A percentile compares a stretch with the other conserved stretches of the same genome.
phyloP scores from a whole-genome alignment of 2,113 vertebrate genomes.

The Aegotheles bennettii region DNA sequence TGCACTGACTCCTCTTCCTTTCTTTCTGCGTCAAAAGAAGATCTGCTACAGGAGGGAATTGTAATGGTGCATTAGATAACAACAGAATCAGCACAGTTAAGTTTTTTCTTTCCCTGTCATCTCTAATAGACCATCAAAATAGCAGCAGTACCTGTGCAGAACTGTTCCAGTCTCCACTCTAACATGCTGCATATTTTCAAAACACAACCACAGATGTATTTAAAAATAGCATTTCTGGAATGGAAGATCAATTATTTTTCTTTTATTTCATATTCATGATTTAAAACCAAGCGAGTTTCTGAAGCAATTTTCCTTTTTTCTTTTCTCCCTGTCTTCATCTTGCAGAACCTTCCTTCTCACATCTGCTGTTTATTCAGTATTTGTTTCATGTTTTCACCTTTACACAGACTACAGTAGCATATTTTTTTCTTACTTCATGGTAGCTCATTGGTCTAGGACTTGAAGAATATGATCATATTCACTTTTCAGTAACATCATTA shows the following conservation, averaged over 20 bases:
- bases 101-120: not conserved
- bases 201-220: not conserved
- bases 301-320: not conserved
- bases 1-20: not conserved
- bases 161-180: not conserved
- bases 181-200: not conserved
- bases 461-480: not conserved
- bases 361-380: not conserved
- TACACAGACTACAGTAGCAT: not conserved
- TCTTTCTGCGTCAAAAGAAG: not conserved
- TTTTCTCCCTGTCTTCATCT: not conserved
- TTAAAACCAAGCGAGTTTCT: not conserved
- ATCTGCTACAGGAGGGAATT: not conserved
- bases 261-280: not conserved
- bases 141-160: not conserved
- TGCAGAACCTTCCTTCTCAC: not conserved
- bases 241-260: not conserved
- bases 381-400: not conserved
- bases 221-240: not conserved
- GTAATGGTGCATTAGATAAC: not conserved
- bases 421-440: not conserved
- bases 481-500: not conserved
- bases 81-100: not conserved
- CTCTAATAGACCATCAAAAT: not conserved
- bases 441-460: not conserved